Evolutionary conservation across 2,888 invertebrate genomes (phyloP), one percentile per base, ranked within the genome.

Genomic region (Fissipunctia ypsillon): DNA sequence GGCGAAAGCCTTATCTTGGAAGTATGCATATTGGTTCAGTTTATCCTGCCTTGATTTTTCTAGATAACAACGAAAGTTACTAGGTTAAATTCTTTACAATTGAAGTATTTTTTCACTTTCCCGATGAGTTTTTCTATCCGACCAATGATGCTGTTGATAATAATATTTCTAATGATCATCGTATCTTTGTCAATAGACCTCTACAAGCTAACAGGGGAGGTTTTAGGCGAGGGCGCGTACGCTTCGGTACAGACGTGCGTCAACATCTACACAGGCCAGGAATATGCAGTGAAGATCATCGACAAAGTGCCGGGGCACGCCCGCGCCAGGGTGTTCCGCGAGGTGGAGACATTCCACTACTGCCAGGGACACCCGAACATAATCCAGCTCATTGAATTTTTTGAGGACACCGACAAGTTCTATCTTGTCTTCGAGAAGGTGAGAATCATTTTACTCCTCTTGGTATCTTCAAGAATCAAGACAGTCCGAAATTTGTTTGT

Each of bases 301-400:
- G 98, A 99, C 95, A 99, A 99, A 95, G 98, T 98, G 91, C 98
- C 99, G 87, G 98, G 98, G 84, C 99, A 99, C 96, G 99, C 99
- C 90, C 97, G 99, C 89, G 98, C 98, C 91, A 97, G 99, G 92
- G 99, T 99, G 90, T 99, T 99, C 97, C 98, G 99, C 90, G 99
- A 99, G 96, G 99, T 99, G 91, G 99, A 99, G 97, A 99, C 99
- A 86, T 99, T 99, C 97, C 99, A 99, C 96, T 98, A 99, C 96
- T 99, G 99, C 96, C 98, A 99, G 96, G 99, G 99, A 88, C 99
- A 99, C 96, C 98, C 98, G 81, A 99, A 99, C 95, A 99, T 99
- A 95, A 98, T 99, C 93, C 99, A 99, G 96, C 97, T 99, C 95
- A 98, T 99, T 90, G 99, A 99, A 95, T 99, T 98, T 97, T 99